Percentiles rank a stretch among this genome's conserved stretches.
Evolutionary conservation across 2,888 invertebrate species (phyloP).

Genomic region (Eudasyphora cyanicolor): DNA sequence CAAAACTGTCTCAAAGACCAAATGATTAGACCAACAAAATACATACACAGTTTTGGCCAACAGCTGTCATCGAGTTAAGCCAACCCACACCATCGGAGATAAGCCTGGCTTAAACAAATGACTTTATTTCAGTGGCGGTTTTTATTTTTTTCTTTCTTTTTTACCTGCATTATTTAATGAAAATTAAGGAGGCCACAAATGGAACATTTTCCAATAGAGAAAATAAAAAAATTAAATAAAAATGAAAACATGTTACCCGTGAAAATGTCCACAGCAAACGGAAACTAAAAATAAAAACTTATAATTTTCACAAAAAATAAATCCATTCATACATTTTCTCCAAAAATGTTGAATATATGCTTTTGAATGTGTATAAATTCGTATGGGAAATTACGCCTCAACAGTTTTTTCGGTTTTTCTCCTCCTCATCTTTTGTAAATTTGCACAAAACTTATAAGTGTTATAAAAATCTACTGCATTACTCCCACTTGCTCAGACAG

Average conservation of each 20-base stretch:
- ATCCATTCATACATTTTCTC: too few relatives aligned
- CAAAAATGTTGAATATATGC: too few relatives aligned
- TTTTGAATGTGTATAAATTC: neutral
- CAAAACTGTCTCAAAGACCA: neutral
- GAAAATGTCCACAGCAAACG: neutral
- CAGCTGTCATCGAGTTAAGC: conserved; percentile 61
- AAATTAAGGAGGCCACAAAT: neutral
- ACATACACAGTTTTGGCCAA: neutral
- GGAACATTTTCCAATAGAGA: neutral
- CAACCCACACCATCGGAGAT: conserved; percentile 54
- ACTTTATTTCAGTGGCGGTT: conserved; percentile 50
- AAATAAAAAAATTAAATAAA: neutral
- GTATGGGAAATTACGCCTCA: neutral
- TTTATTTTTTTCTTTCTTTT: neutral
- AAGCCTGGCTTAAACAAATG: conserved; percentile 61
- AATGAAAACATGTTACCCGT: neutral
- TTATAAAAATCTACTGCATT: conserved; percentile 23
- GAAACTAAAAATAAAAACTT: conserved; percentile 43
- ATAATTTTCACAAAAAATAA: conserved; percentile 50
- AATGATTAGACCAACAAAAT: neutral
- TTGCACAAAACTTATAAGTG: neutral
- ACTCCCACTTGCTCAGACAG: conserved; percentile 47
- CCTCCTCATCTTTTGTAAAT: neutral
- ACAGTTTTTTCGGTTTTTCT: neutral
- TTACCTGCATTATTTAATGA: neutral